These are phyloP conservation scores for Cyanistes caeruleus DNA, from an alignment of 2,113 vertebrate genomes.

Conservation along the genomic window DNA sequence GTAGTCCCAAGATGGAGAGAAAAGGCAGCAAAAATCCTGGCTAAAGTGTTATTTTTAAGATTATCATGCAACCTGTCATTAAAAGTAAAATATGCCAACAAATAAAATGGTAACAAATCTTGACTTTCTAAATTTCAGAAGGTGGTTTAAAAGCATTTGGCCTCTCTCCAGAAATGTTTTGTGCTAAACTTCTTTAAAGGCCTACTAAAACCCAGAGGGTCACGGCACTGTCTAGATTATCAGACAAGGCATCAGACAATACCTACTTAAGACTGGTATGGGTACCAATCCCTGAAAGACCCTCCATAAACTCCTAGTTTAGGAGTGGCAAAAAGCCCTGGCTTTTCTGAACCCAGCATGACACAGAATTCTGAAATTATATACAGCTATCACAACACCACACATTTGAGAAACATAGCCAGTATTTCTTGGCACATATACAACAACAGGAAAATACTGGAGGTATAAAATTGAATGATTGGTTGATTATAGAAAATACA, in stretches of 20 bases:
- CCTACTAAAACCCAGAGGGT: neutral
- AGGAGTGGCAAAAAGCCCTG: neutral
- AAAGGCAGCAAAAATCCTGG: neutral
- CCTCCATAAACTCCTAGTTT: neutral
- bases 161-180: neutral
- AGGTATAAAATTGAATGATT: neutral
- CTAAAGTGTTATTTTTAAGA: neutral
- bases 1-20: neutral
- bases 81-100: neutral
- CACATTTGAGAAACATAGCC: neutral
- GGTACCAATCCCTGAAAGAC: neutral
- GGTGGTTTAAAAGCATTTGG: neutral
- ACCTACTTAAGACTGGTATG: fast-evolving
- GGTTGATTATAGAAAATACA: neutral
- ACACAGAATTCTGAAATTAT: neutral
- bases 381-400: neutral
- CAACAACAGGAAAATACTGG: neutral
- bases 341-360: neutral
- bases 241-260: neutral
- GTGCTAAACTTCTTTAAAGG: neutral
- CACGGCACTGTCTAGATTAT: neutral
- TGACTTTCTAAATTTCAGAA: neutral
- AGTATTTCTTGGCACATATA: neutral
- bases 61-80: neutral
- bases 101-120: neutral